phyloP scores from a whole-genome alignment of 2,797 vertebrate genomes.

The Sebastes glaucus region DNA sequence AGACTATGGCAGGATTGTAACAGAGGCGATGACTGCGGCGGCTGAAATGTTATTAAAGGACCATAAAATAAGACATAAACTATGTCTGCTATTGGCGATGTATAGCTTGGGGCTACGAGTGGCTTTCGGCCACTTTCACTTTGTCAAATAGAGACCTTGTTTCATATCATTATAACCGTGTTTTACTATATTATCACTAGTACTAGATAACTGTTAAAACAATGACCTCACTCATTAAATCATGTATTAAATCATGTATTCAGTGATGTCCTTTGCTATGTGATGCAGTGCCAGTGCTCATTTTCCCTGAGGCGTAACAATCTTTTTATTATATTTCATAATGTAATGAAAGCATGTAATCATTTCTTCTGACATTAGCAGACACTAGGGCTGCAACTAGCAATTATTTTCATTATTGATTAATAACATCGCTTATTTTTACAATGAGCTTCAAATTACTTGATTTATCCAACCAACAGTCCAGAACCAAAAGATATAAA shows the following conservation, averaged over 20 bases:
- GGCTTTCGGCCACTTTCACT: too few relatives aligned
- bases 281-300: not conserved
- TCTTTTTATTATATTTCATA: not conserved
- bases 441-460: not conserved
- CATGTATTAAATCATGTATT: not conserved
- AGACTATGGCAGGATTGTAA: fast-evolving
- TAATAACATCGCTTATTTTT: not conserved
- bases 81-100: too few relatives aligned
- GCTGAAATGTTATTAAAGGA: too few relatives aligned
- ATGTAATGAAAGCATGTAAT: not conserved
- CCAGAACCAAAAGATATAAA: not conserved
- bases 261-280: not conserved
- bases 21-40: too few relatives aligned
- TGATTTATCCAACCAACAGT: not conserved
- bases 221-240: not conserved
- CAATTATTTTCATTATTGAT: not conserved
- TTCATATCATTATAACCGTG: not conserved
- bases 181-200: not conserved
- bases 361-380: not conserved
- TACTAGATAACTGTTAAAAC: not conserved
- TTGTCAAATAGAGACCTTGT: too few relatives aligned
- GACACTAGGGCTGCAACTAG: not conserved
- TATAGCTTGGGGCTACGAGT: too few relatives aligned
- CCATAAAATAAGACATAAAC: too few relatives aligned
- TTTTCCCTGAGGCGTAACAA: not conserved